Percentiles rank a stretch among this genome's conserved stretches.
Evolutionary conservation across 2,888 invertebrate genomes (phyloP).

Genomic region (Exocentrus adspersus): DNA sequence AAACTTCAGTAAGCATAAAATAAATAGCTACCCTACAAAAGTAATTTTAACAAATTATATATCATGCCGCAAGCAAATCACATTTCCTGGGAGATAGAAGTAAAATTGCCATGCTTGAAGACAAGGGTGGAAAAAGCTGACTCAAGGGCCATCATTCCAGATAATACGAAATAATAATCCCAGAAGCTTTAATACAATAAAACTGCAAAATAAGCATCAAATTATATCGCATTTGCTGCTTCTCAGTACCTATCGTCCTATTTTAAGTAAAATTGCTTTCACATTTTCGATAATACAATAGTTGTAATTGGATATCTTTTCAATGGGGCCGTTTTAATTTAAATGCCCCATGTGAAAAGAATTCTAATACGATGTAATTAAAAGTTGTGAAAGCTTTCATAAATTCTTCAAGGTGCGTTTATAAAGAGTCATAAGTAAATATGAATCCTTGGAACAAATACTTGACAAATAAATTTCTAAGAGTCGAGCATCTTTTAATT

Average conservation of each 20-base stretch:
- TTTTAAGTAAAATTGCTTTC: conserved; percentile 6
- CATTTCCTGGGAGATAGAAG: conserved; percentile 19
- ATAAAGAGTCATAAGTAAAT: no score
- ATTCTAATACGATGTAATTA: no score
- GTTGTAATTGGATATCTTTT: no score
- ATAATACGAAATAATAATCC: conserved; percentile 44
- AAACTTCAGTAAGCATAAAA: conserved; percentile 9
- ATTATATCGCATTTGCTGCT: background rate
- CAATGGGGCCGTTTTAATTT: no score
- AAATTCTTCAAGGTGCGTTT: no score
- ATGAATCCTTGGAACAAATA: no score
- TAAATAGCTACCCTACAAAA: conserved; percentile 17
- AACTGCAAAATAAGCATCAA: conserved; percentile 38
- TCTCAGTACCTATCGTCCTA: background rate
- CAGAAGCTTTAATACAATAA: conserved; percentile 35
- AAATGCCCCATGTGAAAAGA: no score
- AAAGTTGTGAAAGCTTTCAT: no score
- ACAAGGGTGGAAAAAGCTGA: conserved; percentile 42
- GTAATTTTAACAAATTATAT: conserved; percentile 32
- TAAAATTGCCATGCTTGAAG: background rate
- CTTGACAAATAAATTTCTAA: no score
- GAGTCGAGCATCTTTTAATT: no score
- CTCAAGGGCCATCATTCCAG: conserved; percentile 38
- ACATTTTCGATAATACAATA: background rate
- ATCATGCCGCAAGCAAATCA: conserved; percentile 24